A percentile compares a stretch with the other conserved stretches of the same genome.
These are phyloP conservation scores for Oreochromis mossambicus DNA, from an alignment of 2,797 vertebrate genomes.

Conservation along the genomic window DNA sequence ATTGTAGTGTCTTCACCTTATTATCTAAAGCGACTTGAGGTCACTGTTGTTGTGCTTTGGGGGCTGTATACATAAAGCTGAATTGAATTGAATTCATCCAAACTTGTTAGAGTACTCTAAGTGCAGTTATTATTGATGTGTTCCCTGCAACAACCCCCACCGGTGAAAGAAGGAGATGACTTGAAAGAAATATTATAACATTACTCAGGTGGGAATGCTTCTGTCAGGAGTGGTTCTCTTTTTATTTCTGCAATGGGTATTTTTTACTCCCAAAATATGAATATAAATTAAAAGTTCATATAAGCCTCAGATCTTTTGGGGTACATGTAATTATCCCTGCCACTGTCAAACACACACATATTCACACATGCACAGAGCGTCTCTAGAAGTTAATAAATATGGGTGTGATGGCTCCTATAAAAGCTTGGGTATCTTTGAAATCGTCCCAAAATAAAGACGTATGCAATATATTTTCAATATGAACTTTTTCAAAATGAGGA, in stretches of 20 bases:
- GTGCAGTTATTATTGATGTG: neutral
- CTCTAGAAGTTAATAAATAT: neutral
- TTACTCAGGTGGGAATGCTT: neutral
- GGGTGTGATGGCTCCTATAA: neutral
- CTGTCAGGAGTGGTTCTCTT: neutral
- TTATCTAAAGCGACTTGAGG: rapidly evolving
- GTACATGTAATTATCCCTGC: neutral
- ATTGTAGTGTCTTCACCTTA: rapidly evolving
- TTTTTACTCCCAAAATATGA: neutral
- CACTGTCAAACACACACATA: neutral
- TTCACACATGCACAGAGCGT: neutral
- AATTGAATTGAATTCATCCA: neutral
- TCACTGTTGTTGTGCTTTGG: neutral
- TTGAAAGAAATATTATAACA: neutral
- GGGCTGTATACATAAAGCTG: neutral
- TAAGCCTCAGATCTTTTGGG: neutral
- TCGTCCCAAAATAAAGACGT: neutral
- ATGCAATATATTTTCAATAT: neutral
- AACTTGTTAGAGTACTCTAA: neutral
- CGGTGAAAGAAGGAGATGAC: neutral
- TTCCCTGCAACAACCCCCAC: neutral
- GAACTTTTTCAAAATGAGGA: neutral
- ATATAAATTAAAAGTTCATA: neutral
- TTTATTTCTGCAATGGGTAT: neutral
- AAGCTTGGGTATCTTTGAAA: neutral